These are phyloP conservation scores for Ormyrus pomaceus DNA, from an alignment of 2,888 invertebrate species.

Conservation along the genomic window DNA sequence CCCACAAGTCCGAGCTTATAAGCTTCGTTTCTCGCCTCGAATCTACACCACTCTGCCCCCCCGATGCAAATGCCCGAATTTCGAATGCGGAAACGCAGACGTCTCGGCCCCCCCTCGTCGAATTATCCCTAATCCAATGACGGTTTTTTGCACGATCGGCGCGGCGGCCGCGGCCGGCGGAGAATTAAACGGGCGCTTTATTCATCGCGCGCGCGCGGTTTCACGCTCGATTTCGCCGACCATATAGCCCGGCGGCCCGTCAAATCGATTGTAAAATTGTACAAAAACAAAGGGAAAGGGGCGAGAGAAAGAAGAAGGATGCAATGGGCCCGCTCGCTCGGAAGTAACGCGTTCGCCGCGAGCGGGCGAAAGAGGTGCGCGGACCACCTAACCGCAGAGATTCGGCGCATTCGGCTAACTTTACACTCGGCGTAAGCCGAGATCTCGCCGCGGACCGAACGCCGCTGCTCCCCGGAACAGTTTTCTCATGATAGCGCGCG, in stretches of 20 bases:
- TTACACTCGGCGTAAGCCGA: conserved; percentile 70
- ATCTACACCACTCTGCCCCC: background rate
- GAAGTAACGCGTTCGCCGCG: conserved; percentile 37
- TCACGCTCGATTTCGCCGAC: conserved; percentile 25
- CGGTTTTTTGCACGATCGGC: no score
- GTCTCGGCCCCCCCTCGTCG: no score
- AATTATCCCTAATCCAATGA: no score
- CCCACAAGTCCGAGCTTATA: conserved; percentile 1
- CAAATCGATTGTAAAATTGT: conserved; percentile 31
- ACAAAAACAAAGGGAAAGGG: conserved; percentile 9
- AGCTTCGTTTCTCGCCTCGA: conserved; percentile 8
- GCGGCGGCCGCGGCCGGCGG: no score
- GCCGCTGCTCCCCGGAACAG: background rate
- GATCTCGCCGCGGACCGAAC: conserved; percentile 14
- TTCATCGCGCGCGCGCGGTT: background rate
- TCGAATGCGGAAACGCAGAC: no score
- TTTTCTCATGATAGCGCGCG: conserved; percentile 31
- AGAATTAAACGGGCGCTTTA: background rate
- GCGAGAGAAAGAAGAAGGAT: background rate
- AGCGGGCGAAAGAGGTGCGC: conserved; percentile 32
- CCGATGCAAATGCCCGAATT: no score
- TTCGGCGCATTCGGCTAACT: conserved; percentile 66
- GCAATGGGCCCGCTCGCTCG: conserved; percentile 31
- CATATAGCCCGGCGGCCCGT: conserved; percentile 6
- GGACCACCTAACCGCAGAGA: conserved; percentile 61